These are phyloP conservation scores for Rhinogobius similis DNA, from an alignment of 2,113 vertebrate species.

Conservation along the genomic window DNA sequence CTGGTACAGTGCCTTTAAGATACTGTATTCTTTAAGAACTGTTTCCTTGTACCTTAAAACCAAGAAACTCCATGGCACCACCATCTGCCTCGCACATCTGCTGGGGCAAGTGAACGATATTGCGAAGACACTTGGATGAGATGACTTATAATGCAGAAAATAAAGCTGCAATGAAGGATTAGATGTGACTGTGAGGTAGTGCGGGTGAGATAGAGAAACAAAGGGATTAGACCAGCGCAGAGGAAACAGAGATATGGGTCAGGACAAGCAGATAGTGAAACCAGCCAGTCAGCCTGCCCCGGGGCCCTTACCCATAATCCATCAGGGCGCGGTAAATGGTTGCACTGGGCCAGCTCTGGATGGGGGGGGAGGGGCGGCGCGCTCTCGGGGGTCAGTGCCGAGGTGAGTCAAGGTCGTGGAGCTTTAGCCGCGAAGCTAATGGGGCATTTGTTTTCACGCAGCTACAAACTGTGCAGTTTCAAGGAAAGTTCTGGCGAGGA, in stretches of 20 bases:
- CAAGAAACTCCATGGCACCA: not conserved
- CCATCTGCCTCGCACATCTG: conserved; percentile 29
- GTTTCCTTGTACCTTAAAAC: not conserved
- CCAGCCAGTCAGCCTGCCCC: conserved; percentile 46
- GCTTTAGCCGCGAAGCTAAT: conserved; percentile 14
- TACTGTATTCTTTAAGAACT: no score
- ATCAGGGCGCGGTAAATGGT: conserved; percentile 20
- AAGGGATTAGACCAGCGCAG: conserved; percentile 64
- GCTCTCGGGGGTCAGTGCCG: conserved; percentile 24
- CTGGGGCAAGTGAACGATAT: conserved; percentile 42
- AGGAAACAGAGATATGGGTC: conserved; percentile 69
- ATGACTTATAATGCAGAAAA: conserved; percentile 57
- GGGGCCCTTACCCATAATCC: conserved; percentile 53
- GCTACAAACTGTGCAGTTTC: conserved; percentile 16
- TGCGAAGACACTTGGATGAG: conserved; percentile 25
- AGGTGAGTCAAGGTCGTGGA: conserved; percentile 9
- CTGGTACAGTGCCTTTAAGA: no score
- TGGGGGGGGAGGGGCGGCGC: not conserved
- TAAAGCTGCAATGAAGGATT: conserved; percentile 66
- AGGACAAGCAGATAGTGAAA: conserved; percentile 61
- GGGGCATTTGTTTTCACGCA: conserved; percentile 1
- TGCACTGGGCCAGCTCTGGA: not conserved
- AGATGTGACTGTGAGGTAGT: conserved; percentile 54
- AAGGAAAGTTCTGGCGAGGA: not conserved
- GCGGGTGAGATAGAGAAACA: conserved; percentile 63